Percentiles rank a stretch among this genome's conserved stretches.
Conservation (phyloP, 2,888 invertebrate genomes). For the Matsumyia berberina region DNA sequence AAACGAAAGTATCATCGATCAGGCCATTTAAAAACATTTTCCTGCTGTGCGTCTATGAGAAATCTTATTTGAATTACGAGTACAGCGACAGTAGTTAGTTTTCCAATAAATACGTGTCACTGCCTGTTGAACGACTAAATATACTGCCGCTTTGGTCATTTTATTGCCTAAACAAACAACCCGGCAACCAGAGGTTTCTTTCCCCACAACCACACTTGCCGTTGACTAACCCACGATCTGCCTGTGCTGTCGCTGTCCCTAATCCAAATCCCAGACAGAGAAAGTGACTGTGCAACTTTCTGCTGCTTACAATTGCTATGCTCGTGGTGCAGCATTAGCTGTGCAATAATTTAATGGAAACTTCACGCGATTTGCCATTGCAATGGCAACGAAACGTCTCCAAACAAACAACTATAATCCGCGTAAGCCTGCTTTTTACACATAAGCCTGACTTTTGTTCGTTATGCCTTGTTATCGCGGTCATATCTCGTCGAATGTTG, state of each 20-base stretch:
- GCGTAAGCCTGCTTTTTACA: slow-evolving; percentile 6
- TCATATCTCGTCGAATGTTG: background rate
- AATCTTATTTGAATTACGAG: background rate
- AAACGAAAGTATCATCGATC: slow-evolving; percentile 1
- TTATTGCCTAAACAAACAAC: slow-evolving; percentile 12
- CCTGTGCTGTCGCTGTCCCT: slow-evolving; percentile 11
- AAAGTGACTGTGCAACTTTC: slow-evolving; percentile 74
- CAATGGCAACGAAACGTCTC: slow-evolving; percentile 9
- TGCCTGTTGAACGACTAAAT: slow-evolving; percentile 10
- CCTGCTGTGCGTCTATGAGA: background rate
- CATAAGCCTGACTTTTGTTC: slow-evolving; percentile 10
- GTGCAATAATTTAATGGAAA: slow-evolving; percentile 52
- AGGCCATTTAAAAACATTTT: background rate
- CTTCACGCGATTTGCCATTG: slow-evolving; percentile 18
- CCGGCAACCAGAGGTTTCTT: background rate
- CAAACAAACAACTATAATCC: background rate
- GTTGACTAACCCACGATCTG: background rate
- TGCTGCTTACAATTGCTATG: slow-evolving; percentile 18
- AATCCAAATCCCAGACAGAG: slow-evolving; percentile 44
- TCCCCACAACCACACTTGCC: background rate
- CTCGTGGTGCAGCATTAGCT: slow-evolving; percentile 21
- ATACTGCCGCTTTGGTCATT: slow-evolving; percentile 1
- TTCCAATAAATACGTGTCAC: slow-evolving; percentile 30
- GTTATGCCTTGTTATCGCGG: background rate
- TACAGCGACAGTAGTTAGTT: slow-evolving; percentile 5